Base-by-base conservation (phyloP, 2,113 vertebrate species). In the Lamprologus ornatipinnis region DNA sequence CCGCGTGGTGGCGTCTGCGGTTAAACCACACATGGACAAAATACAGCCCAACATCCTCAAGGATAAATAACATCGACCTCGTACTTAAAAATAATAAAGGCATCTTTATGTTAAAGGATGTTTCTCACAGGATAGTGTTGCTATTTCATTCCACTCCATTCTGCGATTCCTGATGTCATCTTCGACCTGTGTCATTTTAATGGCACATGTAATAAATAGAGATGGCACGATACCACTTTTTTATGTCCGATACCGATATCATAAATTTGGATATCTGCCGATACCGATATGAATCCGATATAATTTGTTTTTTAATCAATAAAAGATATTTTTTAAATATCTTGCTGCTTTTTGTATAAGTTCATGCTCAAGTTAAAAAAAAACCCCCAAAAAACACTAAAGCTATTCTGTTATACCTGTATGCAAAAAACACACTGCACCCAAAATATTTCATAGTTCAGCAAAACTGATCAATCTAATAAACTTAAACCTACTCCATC, bases 351-450 rank as follows among this genome's bases (percentile, higher is more conserved):
- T 40, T 40, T 40, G 10, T 37, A 37, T 37, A 37, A 37, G 37
- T 40, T 40, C 0, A 11, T 0, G 0, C 37, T 40, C 4, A 40
- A 40, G 37, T 40, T 11, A 10, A 37, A 0, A 40, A 11, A 0
- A 2, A 11, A 0, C 1, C 3, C 3, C 23, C 23, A 23, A 4
- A 37, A 0, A 12, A 3, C 5, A 40, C 10, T 40, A 5, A 11
- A 40, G 0, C 37, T 40, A 11, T 40, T 40, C 10, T 11, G 37
- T 40, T 40, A 11, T 1, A 37, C 35, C 35, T 37, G 37, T 37
- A 37, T 11, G 37, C 0, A 37, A 37, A 37, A 11, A 37, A 37
- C 0, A 40, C 37, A 40, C 37, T 40, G 4, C 37, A 40, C 37
- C 37, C 4, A 40, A 40, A 40, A 11, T 37, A 10, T 37, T 37